phyloP scores from a whole-genome alignment of 2,888 invertebrate genomes.

The Parochlus steinenii region DNA sequence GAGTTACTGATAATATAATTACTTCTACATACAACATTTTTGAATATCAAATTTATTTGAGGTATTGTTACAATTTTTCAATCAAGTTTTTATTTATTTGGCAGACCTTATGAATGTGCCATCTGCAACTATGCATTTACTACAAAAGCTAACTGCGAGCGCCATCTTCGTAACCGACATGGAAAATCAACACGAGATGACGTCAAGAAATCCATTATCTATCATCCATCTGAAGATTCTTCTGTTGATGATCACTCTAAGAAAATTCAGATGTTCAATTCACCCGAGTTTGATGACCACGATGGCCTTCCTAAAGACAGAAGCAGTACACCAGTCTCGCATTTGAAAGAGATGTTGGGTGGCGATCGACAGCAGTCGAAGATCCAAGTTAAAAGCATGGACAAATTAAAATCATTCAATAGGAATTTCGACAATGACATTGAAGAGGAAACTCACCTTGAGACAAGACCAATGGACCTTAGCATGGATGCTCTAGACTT shows the following conservation, averaged over 20 bases:
- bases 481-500: constrained; percentile 68
- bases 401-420: constrained; percentile 35
- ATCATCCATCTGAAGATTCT: constrained; percentile 73
- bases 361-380: constrained; percentile 35
- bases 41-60: too few species aligned
- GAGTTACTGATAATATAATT: too few species aligned
- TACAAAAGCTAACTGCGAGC: constrained; percentile 92
- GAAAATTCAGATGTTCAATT: constrained; percentile 37
- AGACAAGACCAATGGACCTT: constrained; percentile 46
- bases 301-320: constrained; percentile 25
- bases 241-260: constrained; percentile 52
- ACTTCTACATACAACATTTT: too few species aligned
- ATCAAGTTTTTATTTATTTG: too few species aligned
- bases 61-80: too few species aligned
- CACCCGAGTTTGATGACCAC: constrained; percentile 34
- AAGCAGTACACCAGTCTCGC: constrained; percentile 30
- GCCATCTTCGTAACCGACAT: constrained; percentile 84
- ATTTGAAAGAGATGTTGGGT: constrained; percentile 31
- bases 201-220: constrained; percentile 73
- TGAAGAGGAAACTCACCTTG: constrained; percentile 29
- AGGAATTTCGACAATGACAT: constrained; percentile 34
- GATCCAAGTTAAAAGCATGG: constrained; percentile 44
- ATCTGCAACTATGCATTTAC: constrained; percentile 95
- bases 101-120: constrained; percentile 86
- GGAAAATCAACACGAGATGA: constrained; percentile 74